Base-by-base conservation (phyloP, 2,888 invertebrate species). In the Seladonia tumulorum region DNA sequence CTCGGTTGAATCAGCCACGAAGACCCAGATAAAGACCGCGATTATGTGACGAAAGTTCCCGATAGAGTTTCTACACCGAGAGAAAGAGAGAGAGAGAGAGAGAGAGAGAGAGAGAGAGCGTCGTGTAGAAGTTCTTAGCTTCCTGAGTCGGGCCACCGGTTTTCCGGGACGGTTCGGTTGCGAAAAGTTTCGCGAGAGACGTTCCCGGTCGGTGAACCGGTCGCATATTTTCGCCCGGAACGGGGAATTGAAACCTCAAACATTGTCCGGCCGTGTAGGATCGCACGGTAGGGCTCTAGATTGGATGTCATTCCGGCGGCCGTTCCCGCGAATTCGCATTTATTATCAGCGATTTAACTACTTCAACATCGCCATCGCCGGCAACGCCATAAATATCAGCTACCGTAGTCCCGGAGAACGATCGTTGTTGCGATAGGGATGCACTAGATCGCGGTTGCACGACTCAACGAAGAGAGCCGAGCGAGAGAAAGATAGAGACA, bases 261-360 rank as follows among this genome's bases (percentile, higher is more conserved):
- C 83, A 77, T 47, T 29, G 76, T 22, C 16, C 77, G 49, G 68
- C 29, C 60, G 60, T 42, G 77, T 70, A 72, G 53, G 76, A 42
- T 81, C 82, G 71, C 82, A 22, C 81, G 71, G 80, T 68, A 22
- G 39, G 74, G 60, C 49, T 81, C 63, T 68, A 81, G 79, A 81
- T 81, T 71, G 72, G 76, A 39, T 74, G 83, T 86, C 83, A 84
- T 84, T 84, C 74, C 77, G 53, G 68, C 71, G 35, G 45, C 66
- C 22, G 76, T 80, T 76, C 77, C 83, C 79, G 68, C 76, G 90
- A 88, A 81, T 82, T 90, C 90, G 91, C 93, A 93, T 94, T 94
- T 93, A 94, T 94, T 94, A 94, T 94, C 92, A 92, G 92, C 93
- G 91, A 94, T 94, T 94, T 93, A 93, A 94, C 93, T 92, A 92